phyloP scores from a whole-genome alignment of 1,140 invertebrate species.

The Leptopilina clavipes region DNA sequence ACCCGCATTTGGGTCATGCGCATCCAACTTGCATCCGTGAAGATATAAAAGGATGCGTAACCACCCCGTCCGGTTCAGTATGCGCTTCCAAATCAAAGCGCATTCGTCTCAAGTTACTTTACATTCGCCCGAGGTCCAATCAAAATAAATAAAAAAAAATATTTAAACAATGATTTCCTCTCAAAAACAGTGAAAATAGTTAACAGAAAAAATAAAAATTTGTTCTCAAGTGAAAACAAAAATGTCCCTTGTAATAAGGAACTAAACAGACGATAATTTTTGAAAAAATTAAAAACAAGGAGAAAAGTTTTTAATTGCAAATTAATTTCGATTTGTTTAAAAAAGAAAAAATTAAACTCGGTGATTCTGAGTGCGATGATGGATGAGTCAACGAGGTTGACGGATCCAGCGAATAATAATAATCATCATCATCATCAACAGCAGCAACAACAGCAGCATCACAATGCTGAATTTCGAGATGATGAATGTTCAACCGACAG shows the following conservation, averaged over 20 bases:
- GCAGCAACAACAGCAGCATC: constrained; percentile 15
- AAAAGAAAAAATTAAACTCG: background rate
- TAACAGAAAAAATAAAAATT: background rate
- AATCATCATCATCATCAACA: constrained; percentile 43
- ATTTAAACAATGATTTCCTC: background rate
- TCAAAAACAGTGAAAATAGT: background rate
- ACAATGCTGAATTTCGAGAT: constrained; percentile 58
- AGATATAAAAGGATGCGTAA: constrained; percentile 56
- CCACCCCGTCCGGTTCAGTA: constrained; percentile 53
- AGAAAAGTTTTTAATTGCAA: no score
- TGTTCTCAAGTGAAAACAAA: background rate
- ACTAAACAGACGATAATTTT: no score
- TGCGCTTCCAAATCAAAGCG: constrained; percentile 46
- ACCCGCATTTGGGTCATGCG: constrained; percentile 57
- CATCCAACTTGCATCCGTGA: constrained; percentile 46
- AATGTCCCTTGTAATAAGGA: no score
- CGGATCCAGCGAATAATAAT: constrained; percentile 40
- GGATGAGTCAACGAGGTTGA: constrained; percentile 61
- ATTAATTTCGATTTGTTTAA: background rate
- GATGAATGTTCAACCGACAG: constrained; percentile 71
- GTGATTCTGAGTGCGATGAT: constrained; percentile 41
- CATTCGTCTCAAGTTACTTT: background rate
- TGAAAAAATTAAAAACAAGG: background rate
- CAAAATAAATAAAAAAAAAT: background rate
- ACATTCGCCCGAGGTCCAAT: background rate